Base-by-base conservation (phyloP, 1,140 invertebrate species). In the Anastrepha obliqua region DNA sequence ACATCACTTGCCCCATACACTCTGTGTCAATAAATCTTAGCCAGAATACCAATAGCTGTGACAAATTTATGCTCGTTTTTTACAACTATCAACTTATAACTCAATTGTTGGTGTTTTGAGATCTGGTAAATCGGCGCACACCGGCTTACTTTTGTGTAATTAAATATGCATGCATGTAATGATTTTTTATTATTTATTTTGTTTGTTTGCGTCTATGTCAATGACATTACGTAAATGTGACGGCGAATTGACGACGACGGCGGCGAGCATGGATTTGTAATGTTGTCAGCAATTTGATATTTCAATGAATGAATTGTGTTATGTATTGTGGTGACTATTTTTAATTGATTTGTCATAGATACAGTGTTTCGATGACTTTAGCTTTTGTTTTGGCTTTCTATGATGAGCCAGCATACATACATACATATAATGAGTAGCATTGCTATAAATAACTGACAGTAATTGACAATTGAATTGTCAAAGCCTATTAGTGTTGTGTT, bases 271-370 rank as follows among this genome's bases (percentile, higher is more conserved):
- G n/a, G 5, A 65, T 65, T 67, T 74, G 15, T 44, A 74, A 47
- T 47, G 15, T 42, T 74, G 67, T 11, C 39, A 7, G 42, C 67
- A 81, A 81, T 81, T 55, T 11, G 42, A 51, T 55, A 81, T 55
- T 81, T 67, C 44, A 55, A 81, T 81, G 74, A 55, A 81, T 81
- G 74, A 55, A 55, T 55, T 81, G 47, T 81, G n/a, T 81, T 55
- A 55, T 11, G 51, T 11, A 11, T 55, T 55, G n/a, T 20, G 70
- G 44, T 81, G 74, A 20, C 74, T 81, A 51, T 15, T 58, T 51
- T 81, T 55, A 81, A 81, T 81, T 81, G 74, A 81, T 81, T 81
- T 81, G 74, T 81, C 47, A 81, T 81, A 81, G n/a, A 55, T 81
- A 67, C n/a, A 67, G 29, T 29, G 29, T 29, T 29, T 29, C 29